phyloP scores from a whole-genome alignment of 2,113 vertebrate genomes.

The Rynchops niger region DNA sequence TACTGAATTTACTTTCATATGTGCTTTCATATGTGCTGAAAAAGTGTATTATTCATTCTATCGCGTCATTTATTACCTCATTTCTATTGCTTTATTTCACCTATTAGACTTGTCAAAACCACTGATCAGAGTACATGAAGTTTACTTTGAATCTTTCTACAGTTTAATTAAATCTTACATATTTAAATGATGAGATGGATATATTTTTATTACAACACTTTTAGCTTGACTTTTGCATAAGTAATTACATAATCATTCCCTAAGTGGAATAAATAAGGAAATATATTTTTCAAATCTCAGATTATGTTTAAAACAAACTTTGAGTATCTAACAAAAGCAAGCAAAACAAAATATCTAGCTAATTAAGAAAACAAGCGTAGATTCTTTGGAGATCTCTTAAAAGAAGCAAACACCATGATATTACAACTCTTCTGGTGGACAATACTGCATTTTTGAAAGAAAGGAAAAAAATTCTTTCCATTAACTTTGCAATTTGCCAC shows the following conservation, averaged over 20 bases:
- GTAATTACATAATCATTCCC: background rate
- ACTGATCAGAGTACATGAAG: background rate
- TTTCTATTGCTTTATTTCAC: background rate
- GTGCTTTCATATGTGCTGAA: background rate
- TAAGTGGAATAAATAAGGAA: background rate
- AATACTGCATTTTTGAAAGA: background rate
- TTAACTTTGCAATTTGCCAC: background rate
- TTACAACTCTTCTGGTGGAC: rapidly evolving
- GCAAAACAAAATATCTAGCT: background rate
- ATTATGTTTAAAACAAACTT: background rate
- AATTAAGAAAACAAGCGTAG: background rate
- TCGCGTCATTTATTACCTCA: background rate
- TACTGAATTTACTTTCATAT: background rate
- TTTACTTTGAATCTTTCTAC: background rate
- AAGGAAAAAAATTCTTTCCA: background rate
- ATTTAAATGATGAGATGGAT: background rate
- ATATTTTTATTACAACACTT: background rate
- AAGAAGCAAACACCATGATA: background rate
- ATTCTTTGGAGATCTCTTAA: background rate
- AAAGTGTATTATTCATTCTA: background rate
- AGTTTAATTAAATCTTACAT: background rate
- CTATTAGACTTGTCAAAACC: background rate
- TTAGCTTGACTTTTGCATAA: background rate
- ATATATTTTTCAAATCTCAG: background rate
- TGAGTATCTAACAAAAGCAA: background rate